Percentiles rank a stretch among this genome's conserved stretches.
Conservation (phyloP, 2,797 vertebrate genomes). For the Yasuhikotakia modesta region DNA sequence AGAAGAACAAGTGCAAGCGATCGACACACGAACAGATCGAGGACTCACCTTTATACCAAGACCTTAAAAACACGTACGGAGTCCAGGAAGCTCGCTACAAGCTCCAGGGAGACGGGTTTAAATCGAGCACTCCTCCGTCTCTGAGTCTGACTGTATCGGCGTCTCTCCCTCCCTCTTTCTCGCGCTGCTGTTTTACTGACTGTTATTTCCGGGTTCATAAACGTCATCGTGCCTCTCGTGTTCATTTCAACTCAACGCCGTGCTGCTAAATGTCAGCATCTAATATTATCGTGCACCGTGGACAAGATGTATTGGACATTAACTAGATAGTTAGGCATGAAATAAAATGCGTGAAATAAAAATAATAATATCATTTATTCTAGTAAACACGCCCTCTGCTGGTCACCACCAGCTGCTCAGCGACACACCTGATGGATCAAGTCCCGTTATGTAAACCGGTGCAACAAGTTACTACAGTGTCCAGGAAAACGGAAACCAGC, state of each 20-base stretch:
- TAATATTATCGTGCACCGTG: neutral
- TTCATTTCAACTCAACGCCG: constrained; percentile 65
- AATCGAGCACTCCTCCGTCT: constrained; percentile 32
- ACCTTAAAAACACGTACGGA: constrained; percentile 54
- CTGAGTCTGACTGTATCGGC: neutral
- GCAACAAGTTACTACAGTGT: neutral
- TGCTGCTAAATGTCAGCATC: neutral
- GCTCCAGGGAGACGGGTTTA: too few relatives aligned
- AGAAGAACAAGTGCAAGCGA: neutral
- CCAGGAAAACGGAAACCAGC: neutral
- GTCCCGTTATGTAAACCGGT: constrained; percentile 30
- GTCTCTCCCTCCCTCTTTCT: constrained; percentile 16
- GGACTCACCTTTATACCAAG: constrained; percentile 67
- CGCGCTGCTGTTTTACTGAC: constrained; percentile 55
- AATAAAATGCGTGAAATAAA: neutral
- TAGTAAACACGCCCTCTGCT: neutral
- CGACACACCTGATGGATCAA: constrained; percentile 37
- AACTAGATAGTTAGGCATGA: neutral
- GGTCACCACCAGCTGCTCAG: constrained; percentile 26
- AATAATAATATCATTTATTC: neutral
- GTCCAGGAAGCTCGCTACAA: constrained; percentile 66
- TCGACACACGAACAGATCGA: neutral
- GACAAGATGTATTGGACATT: too few relatives aligned
- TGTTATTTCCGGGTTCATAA: constrained; percentile 83
- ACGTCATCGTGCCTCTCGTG: constrained; percentile 73